Conservation (phyloP, 2,113 vertebrate genomes). For the Psophia crepitans region DNA sequence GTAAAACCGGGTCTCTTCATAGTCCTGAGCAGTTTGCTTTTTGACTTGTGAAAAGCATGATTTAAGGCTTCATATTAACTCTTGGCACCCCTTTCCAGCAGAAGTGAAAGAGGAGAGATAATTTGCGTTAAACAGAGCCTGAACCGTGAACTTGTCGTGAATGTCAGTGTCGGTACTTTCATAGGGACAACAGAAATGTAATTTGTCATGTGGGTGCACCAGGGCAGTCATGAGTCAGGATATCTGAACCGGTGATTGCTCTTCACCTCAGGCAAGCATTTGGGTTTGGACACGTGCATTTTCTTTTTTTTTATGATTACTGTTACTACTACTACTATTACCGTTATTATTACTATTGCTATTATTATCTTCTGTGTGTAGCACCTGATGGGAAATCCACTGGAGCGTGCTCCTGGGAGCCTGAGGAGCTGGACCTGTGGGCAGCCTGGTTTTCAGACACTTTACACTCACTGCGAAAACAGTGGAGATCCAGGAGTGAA, state of each 20-base stretch:
- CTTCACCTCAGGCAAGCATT: not conserved
- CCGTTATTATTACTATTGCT: no score
- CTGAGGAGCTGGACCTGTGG: not conserved
- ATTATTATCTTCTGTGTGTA: no score
- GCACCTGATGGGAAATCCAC: not conserved
- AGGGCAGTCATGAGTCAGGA: not conserved
- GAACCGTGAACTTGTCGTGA: not conserved
- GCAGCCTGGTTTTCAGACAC: not conserved
- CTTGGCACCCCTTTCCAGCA: not conserved
- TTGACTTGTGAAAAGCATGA: not conserved
- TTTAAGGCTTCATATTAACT: not conserved
- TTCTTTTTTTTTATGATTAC: not conserved
- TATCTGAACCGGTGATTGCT: accelerated
- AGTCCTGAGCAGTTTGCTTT: not conserved
- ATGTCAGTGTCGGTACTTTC: not conserved
- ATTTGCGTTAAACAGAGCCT: not conserved
- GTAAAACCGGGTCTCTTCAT: not conserved
- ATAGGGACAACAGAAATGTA: not conserved
- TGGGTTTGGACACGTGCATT: not conserved
- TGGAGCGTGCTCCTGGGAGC: not conserved
- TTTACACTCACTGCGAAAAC: not conserved
- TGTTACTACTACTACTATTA: no score
- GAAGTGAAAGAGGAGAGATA: not conserved
- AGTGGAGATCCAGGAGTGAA: not conserved
- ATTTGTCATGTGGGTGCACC: not conserved